phyloP scores from a whole-genome alignment of 2,113 vertebrate species.

The Rhynchomys soricoides region DNA sequence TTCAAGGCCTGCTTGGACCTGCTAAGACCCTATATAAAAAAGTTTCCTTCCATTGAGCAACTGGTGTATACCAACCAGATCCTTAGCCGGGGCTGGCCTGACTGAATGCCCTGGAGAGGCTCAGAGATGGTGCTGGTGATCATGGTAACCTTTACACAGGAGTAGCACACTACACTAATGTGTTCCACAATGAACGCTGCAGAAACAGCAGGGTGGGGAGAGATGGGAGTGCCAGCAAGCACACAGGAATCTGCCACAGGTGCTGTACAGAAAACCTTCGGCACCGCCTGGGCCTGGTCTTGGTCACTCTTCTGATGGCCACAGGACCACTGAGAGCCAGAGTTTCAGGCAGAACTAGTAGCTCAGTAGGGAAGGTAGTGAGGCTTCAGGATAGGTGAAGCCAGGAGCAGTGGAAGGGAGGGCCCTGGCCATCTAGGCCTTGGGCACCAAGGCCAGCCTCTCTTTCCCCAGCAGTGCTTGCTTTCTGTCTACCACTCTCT shows the following conservation, averaged over 20 bases:
- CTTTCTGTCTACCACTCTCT: background rate
- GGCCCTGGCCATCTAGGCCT: too few species aligned
- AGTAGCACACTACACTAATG: background rate
- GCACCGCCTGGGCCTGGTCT: background rate
- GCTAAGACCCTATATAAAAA: background rate
- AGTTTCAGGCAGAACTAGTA: background rate
- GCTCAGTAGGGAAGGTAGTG: background rate
- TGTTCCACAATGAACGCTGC: background rate
- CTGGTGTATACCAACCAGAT: too few species aligned
- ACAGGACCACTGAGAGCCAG: background rate
- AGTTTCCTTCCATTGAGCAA: background rate
- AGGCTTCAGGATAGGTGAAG: background rate
- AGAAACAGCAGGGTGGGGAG: background rate
- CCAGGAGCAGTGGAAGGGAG: background rate
- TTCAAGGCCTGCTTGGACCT: background rate
- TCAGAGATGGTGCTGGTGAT: background rate
- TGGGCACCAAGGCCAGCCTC: background rate
- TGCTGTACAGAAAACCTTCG: background rate
- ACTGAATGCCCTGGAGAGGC: background rate
- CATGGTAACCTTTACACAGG: background rate
- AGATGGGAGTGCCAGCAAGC: background rate
- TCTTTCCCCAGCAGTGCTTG: background rate
- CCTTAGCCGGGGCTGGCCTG: background rate
- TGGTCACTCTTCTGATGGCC: background rate
- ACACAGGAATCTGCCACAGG: too few species aligned